Evolutionary conservation across 1,140 invertebrate genomes (phyloP).

Genomic region (Eubasilissa regina): DNA sequence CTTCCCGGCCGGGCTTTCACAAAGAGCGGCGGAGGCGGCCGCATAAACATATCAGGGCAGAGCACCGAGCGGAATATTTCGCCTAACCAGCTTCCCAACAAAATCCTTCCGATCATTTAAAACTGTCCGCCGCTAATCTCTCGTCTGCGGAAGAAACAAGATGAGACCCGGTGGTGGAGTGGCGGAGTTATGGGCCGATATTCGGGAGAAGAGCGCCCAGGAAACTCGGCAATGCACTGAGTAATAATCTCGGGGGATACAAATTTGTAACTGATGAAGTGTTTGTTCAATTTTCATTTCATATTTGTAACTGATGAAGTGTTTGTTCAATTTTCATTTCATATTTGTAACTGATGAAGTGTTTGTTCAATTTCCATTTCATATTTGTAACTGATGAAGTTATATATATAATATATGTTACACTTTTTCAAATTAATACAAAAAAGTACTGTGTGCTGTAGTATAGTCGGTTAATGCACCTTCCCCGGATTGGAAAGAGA

Average conservation of each 20-base stretch:
- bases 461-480: too few species aligned
- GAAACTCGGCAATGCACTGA: neutral
- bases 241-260: neutral
- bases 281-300: too few species aligned
- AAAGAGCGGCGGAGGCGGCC: neutral
- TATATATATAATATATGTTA: too few species aligned
- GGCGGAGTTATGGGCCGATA: slow-evolving; percentile 30
- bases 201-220: neutral
- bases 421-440: too few species aligned
- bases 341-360: too few species aligned
- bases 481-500: too few species aligned
- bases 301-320: too few species aligned
- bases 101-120: slow-evolving; percentile 57
- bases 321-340: too few species aligned
- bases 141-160: slow-evolving; percentile 33
- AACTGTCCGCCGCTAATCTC: slow-evolving; percentile 59
- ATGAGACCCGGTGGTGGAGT: neutral
- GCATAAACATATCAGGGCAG: slow-evolving; percentile 27
- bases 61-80: slow-evolving; percentile 20
- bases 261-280: too few species aligned
- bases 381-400: too few species aligned
- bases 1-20: slow-evolving; percentile 28
- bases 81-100: slow-evolving; percentile 16
- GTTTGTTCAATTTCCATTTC: too few species aligned
- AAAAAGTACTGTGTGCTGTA: too few species aligned